Conservation (phyloP, 2,113 vertebrate genomes). For the Oncorhynchus masou region DNA sequence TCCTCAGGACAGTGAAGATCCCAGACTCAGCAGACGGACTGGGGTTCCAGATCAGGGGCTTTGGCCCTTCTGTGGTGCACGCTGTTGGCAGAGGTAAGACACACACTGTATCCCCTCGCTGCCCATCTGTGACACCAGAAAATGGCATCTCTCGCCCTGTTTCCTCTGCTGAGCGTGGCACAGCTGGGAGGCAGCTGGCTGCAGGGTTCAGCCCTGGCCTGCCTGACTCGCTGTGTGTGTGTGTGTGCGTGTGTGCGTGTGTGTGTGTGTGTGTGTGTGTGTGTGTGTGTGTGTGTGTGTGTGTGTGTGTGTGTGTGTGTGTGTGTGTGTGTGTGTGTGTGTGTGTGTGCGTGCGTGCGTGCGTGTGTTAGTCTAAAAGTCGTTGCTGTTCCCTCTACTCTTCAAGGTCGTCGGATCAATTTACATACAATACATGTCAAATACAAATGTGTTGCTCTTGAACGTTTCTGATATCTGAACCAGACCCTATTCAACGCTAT, state of each 20-base stretch:
- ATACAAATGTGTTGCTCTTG: background rate
- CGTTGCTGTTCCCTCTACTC: too few species aligned
- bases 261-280: too few species aligned
- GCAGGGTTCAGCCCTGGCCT: background rate
- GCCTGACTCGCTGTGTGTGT: background rate
- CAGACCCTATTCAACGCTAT: background rate
- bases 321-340: too few species aligned
- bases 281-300: too few species aligned
- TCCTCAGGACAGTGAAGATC: conserved; percentile 91
- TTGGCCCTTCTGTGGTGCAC: conserved; percentile 95
- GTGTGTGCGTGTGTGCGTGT: too few species aligned
- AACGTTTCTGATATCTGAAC: background rate
- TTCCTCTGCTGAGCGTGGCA: conserved; percentile 33
- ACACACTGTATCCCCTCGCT: conserved; percentile 25
- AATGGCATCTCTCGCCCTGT: background rate
- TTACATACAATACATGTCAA: too few species aligned
- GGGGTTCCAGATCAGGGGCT: conserved; percentile 97
- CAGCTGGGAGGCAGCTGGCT: conserved; percentile 28
- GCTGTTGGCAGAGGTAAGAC: conserved; percentile 93
- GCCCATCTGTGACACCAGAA: conserved; percentile 17
- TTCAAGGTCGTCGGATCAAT: too few species aligned
- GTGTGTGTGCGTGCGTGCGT: too few species aligned
- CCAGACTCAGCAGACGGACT: conserved; percentile 93
- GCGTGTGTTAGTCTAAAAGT: background rate
- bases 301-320: too few species aligned